These are phyloP conservation scores for Melanargia galathea DNA, from an alignment of 2,888 invertebrate genomes.

Conservation along the genomic window DNA sequence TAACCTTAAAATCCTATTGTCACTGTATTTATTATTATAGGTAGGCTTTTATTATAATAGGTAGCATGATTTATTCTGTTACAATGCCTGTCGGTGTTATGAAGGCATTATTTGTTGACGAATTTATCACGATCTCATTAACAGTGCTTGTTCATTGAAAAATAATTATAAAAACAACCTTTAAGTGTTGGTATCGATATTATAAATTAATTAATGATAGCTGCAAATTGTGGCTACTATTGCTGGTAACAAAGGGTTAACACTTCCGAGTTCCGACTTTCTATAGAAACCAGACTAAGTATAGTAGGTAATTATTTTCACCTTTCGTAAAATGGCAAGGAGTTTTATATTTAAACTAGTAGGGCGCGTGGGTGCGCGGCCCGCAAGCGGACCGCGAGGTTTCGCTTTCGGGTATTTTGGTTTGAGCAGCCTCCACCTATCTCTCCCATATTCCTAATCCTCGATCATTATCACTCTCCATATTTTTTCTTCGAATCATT, in stretches of 20 bases:
- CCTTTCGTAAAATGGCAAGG: constrained; percentile 1
- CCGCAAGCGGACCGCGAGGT: too few relatives aligned
- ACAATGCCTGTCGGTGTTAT: not conserved
- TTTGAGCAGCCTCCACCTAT: too few relatives aligned
- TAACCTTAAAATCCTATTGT: too few relatives aligned
- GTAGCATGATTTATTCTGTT: not conserved
- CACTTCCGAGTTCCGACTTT: constrained; percentile 3
- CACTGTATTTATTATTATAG: too few relatives aligned
- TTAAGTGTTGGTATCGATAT: constrained; percentile 15
- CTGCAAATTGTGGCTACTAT: constrained; percentile 9
- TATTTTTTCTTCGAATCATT: too few relatives aligned
- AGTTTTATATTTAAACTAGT: not conserved
- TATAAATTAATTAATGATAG: constrained; percentile 16
- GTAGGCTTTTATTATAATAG: not conserved
- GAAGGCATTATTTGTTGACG: constrained; percentile 3
- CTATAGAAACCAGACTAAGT: not conserved
- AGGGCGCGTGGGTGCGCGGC: too few relatives aligned
- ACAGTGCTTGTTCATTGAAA: constrained; percentile 12
- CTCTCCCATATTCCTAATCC: too few relatives aligned
- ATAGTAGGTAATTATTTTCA: not conserved
- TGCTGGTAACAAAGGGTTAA: not conserved
- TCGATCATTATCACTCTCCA: too few relatives aligned
- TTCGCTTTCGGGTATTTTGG: too few relatives aligned
- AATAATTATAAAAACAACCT: constrained; percentile 17
- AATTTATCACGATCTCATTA: constrained; percentile 3